Evolutionary conservation across 1,140 invertebrate genomes (phyloP), one percentile per base, ranked within the genome.

Genomic region (Theocolax elegans): DNA sequence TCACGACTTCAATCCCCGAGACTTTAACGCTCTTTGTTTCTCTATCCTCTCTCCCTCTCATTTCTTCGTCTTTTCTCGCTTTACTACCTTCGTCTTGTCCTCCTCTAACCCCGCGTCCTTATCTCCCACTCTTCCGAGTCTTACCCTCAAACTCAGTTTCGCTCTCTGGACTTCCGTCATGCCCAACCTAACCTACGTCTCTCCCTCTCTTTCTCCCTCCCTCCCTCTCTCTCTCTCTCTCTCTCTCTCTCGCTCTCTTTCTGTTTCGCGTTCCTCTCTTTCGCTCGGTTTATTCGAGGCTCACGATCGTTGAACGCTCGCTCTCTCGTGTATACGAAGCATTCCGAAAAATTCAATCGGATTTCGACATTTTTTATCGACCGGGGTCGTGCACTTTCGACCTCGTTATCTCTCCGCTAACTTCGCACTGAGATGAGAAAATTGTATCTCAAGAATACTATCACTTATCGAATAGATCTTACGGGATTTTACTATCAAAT

Each of bases 401-500:
- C 66, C 66, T 53, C 56, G 44, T 59, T 67, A 59, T 58, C 64
- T 59, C n/a, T n/a, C n/a, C n/a, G n/a, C n/a, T n/a, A n/a, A n/a
- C n/a, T n/a, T n/a, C n/a, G n/a, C n/a, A n/a, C n/a, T n/a, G n/a
- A n/a, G n/a, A 67, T 40, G 54, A 25, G 42, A 59, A 59, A 49
- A n/a, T 21, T 58, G 42, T 10, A 59, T 19, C 40, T 4, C 4
- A 56, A 58, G n/a, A n/a, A n/a, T n/a, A n/a, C 64, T 56, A 67
- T 67, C 51, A 67, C 17, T 67, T 58, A 58, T 56, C 40, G 35
- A 58, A 35, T 49, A 19, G 8, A 3, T 48, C 42, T 59, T 23
- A 21, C 12, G n/a, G n/a, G n/a, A n/a, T n/a, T n/a, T n/a, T n/a
- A n/a, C n/a, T n/a, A n/a, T n/a, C n/a, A n/a, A n/a, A n/a, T n/a